Evolutionary conservation across 35 echinoderm and acorn worm genomes (phyloP).

Genomic region (Anneissia japonica): DNA sequence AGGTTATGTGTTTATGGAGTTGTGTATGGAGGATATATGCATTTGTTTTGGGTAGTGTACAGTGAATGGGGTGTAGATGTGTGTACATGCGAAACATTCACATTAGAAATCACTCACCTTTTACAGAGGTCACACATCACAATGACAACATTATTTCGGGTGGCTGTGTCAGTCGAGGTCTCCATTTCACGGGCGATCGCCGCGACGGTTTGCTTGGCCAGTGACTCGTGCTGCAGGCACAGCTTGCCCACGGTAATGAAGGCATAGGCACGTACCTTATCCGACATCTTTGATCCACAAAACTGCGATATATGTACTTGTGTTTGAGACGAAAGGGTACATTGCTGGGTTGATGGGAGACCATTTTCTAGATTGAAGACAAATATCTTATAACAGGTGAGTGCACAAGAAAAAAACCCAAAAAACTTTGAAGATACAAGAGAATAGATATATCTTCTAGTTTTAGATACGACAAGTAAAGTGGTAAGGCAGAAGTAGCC

Average conservation of each 20-base stretch:
- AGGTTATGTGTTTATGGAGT: too few relatives aligned
- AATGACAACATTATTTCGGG: conserved; percentile 80
- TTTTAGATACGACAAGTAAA: too few relatives aligned
- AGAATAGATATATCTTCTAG: too few relatives aligned
- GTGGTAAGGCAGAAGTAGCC: too few relatives aligned
- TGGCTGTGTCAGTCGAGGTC: conserved; percentile 48
- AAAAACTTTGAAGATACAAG: too few relatives aligned
- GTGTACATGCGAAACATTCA: too few relatives aligned
- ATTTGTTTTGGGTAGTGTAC: too few relatives aligned
- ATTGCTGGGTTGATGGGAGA: conserved; percentile 43
- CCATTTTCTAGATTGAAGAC: background rate
- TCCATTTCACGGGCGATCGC: conserved; percentile 83
- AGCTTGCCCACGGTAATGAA: conserved; percentile 90
- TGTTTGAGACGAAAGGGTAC: conserved; percentile 41
- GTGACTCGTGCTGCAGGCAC: conserved; percentile 73
- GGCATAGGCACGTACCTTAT: conserved; percentile 67
- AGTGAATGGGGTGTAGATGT: too few relatives aligned
- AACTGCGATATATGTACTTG: conserved; percentile 71
- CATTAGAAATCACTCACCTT: conserved; percentile 44
- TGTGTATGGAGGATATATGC: too few relatives aligned
- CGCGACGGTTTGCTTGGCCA: conserved; percentile 84
- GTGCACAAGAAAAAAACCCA: too few relatives aligned
- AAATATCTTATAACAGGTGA: background rate
- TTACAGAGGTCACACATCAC: conserved; percentile 96
- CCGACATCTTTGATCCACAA: conserved; percentile 47